Evolutionary conservation across 1,140 invertebrate genomes (phyloP).

Genomic region (Neuroterus valhalla): DNA sequence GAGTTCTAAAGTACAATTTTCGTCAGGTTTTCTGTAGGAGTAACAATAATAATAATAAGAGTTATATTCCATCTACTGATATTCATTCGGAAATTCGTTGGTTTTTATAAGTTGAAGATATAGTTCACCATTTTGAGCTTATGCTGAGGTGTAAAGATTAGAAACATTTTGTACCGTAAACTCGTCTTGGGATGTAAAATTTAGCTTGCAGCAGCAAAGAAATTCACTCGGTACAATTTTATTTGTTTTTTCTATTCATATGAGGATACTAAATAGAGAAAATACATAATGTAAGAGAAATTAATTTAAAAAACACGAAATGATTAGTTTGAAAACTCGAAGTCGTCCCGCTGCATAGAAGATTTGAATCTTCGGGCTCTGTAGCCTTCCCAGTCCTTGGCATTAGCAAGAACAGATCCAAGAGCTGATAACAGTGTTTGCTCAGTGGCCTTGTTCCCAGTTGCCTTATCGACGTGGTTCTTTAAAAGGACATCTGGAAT

Average conservation of each 20-base stretch:
- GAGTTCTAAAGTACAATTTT: too few species aligned
- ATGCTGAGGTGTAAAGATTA: too few species aligned
- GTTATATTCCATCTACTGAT: too few species aligned
- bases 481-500: conserved; percentile 11
- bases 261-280: not conserved
- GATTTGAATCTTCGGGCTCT: conserved; percentile 15
- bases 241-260: not conserved
- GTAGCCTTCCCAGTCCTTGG: conserved; percentile 17
- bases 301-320: not conserved
- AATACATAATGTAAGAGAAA: conserved; percentile 5
- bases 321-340: not conserved
- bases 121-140: too few species aligned
- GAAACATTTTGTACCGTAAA: too few species aligned
- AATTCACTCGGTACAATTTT: not conserved
- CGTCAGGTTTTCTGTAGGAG: too few species aligned
- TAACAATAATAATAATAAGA: too few species aligned
- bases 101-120: too few species aligned
- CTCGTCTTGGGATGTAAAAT: not conserved
- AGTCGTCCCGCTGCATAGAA: not conserved
- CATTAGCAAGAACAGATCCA: conserved; percentile 14
- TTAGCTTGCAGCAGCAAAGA: not conserved
- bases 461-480: conserved; percentile 13
- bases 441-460: conserved; percentile 10
- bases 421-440: not conserved
- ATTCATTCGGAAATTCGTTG: too few species aligned